Conservation (phyloP, 2,888 invertebrate genomes). For the Cyaniris semiargus region DNA sequence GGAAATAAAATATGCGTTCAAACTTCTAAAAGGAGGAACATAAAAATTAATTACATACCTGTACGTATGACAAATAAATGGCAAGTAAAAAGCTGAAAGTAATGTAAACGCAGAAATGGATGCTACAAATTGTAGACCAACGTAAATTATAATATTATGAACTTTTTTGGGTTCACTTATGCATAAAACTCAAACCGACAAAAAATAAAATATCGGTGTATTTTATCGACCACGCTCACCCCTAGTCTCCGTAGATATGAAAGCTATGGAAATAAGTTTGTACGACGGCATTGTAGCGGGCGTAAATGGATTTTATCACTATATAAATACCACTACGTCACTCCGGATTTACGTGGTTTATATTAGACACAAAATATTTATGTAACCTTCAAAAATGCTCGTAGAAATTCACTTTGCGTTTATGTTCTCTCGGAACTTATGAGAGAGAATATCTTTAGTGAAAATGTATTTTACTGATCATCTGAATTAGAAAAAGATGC, state of each 20-base stretch:
- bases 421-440: background rate
- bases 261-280: constrained; percentile 78
- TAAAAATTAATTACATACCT: background rate
- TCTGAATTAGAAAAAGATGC: background rate
- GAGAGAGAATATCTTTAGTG: background rate
- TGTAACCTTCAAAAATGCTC: background rate
- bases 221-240: constrained; percentile 40
- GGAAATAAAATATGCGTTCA: background rate
- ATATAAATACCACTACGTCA: constrained; percentile 68
- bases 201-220: constrained; percentile 32
- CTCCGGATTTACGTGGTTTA: constrained; percentile 45
- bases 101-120: background rate
- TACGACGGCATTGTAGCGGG: constrained; percentile 68
- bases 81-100: background rate
- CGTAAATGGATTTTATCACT: constrained; percentile 78
- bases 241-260: constrained; percentile 63
- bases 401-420: background rate
- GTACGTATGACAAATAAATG: background rate
- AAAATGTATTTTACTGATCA: background rate
- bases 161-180: background rate
- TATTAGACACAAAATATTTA: constrained; percentile 12
- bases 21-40: background rate
- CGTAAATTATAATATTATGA: background rate
- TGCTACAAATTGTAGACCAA: background rate
- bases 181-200: constrained; percentile 12